Base-by-base conservation (phyloP, 2,888 invertebrate species). In the Halictus quadricinctus region DNA sequence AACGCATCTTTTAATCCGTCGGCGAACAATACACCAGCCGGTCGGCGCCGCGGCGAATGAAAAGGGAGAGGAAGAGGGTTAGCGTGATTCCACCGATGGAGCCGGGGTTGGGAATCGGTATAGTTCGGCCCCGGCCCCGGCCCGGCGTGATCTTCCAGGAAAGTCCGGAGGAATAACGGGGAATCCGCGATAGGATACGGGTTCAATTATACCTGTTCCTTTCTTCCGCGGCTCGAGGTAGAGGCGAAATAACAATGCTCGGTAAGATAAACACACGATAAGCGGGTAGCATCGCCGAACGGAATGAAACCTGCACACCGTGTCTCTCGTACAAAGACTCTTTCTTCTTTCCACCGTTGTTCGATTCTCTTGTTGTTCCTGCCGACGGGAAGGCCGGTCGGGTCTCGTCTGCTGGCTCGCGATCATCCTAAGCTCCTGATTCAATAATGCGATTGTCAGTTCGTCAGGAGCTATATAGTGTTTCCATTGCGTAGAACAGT, bases 251-350 rank as follows among this genome's bases (percentile, higher is more conserved):
- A 92, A 93, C 93, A 93, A 92, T 92, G 92, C 91, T 80, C 90
- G 88, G 90, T 90, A 91, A 93, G 92, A 93, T 93, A 93, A 93
- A 93, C 91, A 92, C 88, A 87, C 90, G 92, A 92, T 92, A 91
- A 92, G 92, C 89, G 90, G 86, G 77, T 88, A 82, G 86, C 88
- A 88, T 88, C 87, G 82, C 86, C 86, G 87, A 88, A 89, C 90
- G 91, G 90, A 91, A 93, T 92, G 93, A 93, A 92, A 92, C 90
- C 90, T 88, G 21, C 54, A 18, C 87, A 72, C 72, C 78, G 81
- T n/a, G 69, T 80, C 76, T 80, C 76, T n/a, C 78, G 64, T 73
- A 79, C 78, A 81, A 78, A 79, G 79, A 72, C 25, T 66, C 41
- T 60, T 64, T 66, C 36, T 73, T 60, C 76, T 48, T 69, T 21